Percentiles rank a stretch among this genome's conserved stretches.
Evolutionary conservation across 2,888 invertebrate genomes (phyloP).

Genomic region (Acrobasis suavella): DNA sequence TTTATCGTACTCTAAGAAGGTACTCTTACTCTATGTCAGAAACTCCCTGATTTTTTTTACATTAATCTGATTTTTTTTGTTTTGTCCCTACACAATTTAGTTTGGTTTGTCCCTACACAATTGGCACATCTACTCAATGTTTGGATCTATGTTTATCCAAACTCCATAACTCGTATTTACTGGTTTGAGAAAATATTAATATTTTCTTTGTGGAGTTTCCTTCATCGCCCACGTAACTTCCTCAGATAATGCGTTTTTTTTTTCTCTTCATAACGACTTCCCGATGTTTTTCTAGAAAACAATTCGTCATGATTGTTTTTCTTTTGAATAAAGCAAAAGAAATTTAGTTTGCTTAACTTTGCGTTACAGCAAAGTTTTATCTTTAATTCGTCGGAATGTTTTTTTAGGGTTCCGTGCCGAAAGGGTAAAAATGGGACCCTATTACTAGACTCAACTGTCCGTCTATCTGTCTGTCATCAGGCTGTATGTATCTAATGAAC

Average conservation of each 20-base stretch:
- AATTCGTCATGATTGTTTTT: conserved; percentile 20
- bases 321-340: conserved; percentile 16
- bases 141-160: conserved; percentile 4
- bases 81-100: too few relatives aligned
- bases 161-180: conserved; percentile 27
- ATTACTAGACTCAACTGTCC: too few relatives aligned
- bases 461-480: too few relatives aligned
- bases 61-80: too few relatives aligned
- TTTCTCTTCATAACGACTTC: conserved; percentile 17
- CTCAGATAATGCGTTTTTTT: conserved; percentile 26
- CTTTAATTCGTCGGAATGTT: too few relatives aligned
- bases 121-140: neutral
- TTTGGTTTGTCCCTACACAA: too few relatives aligned
- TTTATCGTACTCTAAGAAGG: too few relatives aligned
- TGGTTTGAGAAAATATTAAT: conserved; percentile 30
- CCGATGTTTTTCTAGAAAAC: conserved; percentile 14
- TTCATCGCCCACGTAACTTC: conserved; percentile 24
- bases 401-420: too few relatives aligned
- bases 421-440: too few relatives aligned
- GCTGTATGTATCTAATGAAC: too few relatives aligned
- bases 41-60: too few relatives aligned
- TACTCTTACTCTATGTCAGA: too few relatives aligned
- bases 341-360: neutral
- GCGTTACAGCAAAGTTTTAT: neutral
- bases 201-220: conserved; percentile 25